These are phyloP conservation scores for Leptinotarsa texana DNA, from an alignment of 1,140 invertebrate species.

Conservation along the genomic window DNA sequence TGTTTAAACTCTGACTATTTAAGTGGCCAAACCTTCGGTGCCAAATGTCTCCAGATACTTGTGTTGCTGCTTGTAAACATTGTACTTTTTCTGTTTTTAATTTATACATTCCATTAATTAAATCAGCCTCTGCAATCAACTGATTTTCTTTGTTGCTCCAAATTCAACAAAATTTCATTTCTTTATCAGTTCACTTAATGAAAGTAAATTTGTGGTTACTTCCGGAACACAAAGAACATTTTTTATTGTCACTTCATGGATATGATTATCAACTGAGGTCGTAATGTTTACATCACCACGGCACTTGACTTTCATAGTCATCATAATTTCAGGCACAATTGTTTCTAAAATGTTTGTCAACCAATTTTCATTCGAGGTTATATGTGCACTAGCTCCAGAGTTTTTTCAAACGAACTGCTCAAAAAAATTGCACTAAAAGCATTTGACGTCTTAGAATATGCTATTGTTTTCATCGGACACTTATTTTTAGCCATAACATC, in stretches of 20 bases:
- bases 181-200: conserved; percentile 41
- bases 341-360: background rate
- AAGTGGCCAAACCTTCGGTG: conserved; percentile 47
- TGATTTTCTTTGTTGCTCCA: conserved; percentile 26
- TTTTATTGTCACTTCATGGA: conserved; percentile 2
- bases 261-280: background rate
- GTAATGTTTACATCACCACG: conserved; percentile 1
- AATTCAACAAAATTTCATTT: conserved; percentile 37
- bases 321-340: background rate
- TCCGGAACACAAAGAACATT: conserved; percentile 42
- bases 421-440: conserved; percentile 32
- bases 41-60: conserved; percentile 41
- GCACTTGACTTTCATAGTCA: background rate
- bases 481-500: conserved; percentile 26
- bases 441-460: background rate
- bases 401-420: conserved; percentile 31
- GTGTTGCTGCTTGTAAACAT: conserved; percentile 25
- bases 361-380: conserved; percentile 1
- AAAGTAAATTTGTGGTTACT: conserved; percentile 42
- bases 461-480: conserved; percentile 8
- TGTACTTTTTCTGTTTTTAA: conserved; percentile 35
- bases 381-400: conserved; percentile 40
- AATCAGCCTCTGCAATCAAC: conserved; percentile 12
- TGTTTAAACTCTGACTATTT: conserved; percentile 35
- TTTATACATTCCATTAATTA: conserved; percentile 46